phyloP scores from a whole-genome alignment of 2,888 invertebrate genomes.

The Chalcosyrphus nemorum region DNA sequence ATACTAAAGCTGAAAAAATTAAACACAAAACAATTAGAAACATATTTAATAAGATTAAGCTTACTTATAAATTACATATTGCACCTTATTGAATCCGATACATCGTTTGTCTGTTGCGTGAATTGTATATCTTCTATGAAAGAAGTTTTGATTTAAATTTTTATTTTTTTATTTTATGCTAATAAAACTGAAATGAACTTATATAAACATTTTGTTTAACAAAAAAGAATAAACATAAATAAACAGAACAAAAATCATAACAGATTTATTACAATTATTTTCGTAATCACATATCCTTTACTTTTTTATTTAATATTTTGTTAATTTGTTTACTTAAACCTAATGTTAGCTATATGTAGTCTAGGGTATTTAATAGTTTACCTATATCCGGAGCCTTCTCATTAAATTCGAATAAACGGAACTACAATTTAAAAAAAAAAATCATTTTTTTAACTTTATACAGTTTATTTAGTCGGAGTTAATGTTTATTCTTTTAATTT shows the following conservation, averaged over 20 bases:
- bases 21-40: slow-evolving; percentile 13
- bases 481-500: slow-evolving; percentile 23
- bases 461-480: slow-evolving; percentile 21
- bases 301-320: slow-evolving; percentile 56
- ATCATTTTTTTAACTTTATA: neutral
- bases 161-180: slow-evolving; percentile 19
- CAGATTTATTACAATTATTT: slow-evolving; percentile 51
- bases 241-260: slow-evolving; percentile 41
- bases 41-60: slow-evolving; percentile 1
- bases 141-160: slow-evolving; percentile 64
- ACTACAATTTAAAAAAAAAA: slow-evolving; percentile 37
- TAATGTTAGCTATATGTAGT: slow-evolving; percentile 64
- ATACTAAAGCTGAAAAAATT: slow-evolving; percentile 24
- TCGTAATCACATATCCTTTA: slow-evolving; percentile 70
- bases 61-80: slow-evolving; percentile 51
- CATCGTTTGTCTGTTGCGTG: slow-evolving; percentile 1
- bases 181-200: slow-evolving; percentile 24
- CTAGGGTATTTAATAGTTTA: slow-evolving; percentile 57
- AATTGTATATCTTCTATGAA: neutral
- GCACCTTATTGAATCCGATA: slow-evolving; percentile 48
- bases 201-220: slow-evolving; percentile 17
- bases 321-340: slow-evolving; percentile 67
- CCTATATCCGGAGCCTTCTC: slow-evolving; percentile 62
- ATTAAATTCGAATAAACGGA: slow-evolving; percentile 65
- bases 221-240: slow-evolving; percentile 2